Percentiles rank a stretch among this genome's conserved stretches.
Conservation (phyloP, 2,113 vertebrate species). For the Struthio camelus region DNA sequence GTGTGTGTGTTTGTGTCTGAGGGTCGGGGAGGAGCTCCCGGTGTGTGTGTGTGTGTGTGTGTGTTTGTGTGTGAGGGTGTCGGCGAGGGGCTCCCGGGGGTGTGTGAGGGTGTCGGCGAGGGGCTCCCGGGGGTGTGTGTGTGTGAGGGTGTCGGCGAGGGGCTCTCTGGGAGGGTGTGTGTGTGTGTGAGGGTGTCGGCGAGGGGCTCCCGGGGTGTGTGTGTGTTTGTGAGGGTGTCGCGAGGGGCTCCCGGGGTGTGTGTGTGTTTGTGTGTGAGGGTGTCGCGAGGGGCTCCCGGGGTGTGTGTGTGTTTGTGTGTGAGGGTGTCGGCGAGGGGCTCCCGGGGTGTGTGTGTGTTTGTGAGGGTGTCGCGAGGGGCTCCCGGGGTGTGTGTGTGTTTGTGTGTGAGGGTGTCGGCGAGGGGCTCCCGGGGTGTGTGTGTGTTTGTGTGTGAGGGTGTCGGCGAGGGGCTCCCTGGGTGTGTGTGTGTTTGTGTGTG, state of each 20-base stretch:
- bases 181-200: neutral
- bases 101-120: neutral
- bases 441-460: neutral
- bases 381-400: neutral
- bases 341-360: no score
- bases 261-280: neutral
- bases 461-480: neutral
- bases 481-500: neutral
- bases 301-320: neutral
- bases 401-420: neutral
- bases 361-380: neutral
- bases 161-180: no score
- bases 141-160: neutral
- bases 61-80: neutral
- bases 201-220: neutral
- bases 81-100: neutral
- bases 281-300: neutral
- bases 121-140: neutral
- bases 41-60: no score
- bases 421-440: neutral
- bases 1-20: neutral
- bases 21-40: neutral
- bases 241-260: neutral
- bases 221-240: neutral
- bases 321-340: neutral